Evolutionary conservation across 2,888 invertebrate genomes (phyloP).

Genomic region (Apodemia mormo): DNA sequence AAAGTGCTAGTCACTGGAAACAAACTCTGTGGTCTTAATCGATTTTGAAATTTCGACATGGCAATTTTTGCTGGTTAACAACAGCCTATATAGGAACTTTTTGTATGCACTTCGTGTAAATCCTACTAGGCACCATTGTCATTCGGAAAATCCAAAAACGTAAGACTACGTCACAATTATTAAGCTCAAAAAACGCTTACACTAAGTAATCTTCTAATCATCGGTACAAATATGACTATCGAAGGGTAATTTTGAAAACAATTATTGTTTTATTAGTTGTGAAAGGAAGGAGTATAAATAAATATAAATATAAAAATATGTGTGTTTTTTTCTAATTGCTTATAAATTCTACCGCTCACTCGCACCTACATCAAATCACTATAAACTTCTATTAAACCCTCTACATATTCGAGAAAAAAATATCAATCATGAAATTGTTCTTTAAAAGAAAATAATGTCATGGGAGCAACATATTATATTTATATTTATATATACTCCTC

Average conservation of each 20-base stretch:
- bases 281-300: conserved; percentile 8
- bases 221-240: conserved; percentile 6
- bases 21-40: neutral
- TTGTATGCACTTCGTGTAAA: conserved; percentile 3
- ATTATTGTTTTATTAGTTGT: conserved; percentile 10
- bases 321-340: conserved; percentile 4
- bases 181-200: conserved; percentile 10
- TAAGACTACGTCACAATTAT: conserved; percentile 7
- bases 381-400: neutral
- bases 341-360: neutral
- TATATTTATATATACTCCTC: conserved; percentile 9
- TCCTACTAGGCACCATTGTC: neutral
- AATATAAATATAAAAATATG: conserved; percentile 6
- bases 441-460: neutral
- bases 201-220: conserved; percentile 12
- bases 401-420: conserved; percentile 10
- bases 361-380: neutral
- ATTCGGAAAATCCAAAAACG: neutral
- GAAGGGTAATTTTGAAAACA: conserved; percentile 1
- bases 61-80: neutral
- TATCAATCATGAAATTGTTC: conserved; percentile 3
- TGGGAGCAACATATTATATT: neutral
- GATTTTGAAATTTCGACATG: conserved; percentile 6
- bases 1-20: neutral
- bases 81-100: neutral